These are phyloP conservation scores for Apogon talboti DNA, from an alignment of 2,797 vertebrate genomes.

Conservation along the genomic window DNA sequence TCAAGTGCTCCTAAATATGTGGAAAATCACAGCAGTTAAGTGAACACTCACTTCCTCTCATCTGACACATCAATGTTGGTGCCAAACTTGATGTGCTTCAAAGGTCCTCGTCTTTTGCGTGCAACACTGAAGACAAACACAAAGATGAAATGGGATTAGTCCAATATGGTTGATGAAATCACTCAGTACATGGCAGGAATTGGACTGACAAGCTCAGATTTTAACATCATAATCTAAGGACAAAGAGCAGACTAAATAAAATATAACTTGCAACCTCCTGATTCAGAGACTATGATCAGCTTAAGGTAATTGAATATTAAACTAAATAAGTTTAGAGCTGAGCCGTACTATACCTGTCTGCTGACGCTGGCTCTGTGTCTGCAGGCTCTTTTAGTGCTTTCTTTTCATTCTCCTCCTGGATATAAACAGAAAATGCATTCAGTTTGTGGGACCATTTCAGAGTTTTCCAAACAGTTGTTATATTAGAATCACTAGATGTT, in stretches of 20 bases:
- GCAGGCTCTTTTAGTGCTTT: constrained; percentile 93
- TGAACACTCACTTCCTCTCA: constrained; percentile 93
- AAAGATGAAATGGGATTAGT: constrained; percentile 10
- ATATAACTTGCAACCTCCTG: not conserved
- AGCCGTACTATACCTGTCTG: constrained; percentile 88
- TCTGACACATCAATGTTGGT: constrained; percentile 98
- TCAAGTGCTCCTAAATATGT: not conserved
- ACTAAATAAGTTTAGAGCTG: not conserved
- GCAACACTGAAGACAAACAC: constrained; percentile 82
- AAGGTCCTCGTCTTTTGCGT: constrained; percentile 91
- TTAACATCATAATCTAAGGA: no score
- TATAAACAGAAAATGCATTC: constrained; percentile 18
- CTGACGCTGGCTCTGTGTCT: constrained; percentile 92
- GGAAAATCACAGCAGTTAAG: no score
- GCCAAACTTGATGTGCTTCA: constrained; percentile 99
- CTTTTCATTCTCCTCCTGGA: constrained; percentile 98
- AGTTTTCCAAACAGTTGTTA: no score
- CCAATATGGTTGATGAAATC: not conserved
- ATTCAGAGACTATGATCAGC: not conserved
- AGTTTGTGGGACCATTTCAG: rapidly evolving
- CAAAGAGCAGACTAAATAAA: no score
- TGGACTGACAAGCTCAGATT: no score
- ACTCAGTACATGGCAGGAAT: no score
- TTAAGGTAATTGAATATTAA: not conserved
- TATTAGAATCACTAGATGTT: no score